Evolutionary conservation across 2,888 invertebrate genomes (phyloP).

Genomic region (Mythimna ferrago): DNA sequence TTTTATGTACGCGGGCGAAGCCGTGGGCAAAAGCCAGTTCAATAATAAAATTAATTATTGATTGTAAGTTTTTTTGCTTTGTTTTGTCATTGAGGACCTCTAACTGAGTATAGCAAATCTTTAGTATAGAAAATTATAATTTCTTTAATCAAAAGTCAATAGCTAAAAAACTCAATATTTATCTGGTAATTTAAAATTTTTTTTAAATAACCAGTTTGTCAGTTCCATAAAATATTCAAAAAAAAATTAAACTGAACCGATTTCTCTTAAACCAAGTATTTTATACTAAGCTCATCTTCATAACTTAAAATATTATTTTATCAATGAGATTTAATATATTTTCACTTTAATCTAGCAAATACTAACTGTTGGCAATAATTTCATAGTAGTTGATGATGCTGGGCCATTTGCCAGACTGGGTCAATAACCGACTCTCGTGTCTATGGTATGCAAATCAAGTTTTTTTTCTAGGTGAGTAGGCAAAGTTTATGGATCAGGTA

Average conservation of each 20-base stretch:
- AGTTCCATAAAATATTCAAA: slow-evolving; percentile 16
- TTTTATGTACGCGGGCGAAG: too few species aligned
- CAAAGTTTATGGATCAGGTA: slow-evolving; percentile 27
- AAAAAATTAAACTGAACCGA: slow-evolving; percentile 10
- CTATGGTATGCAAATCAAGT: slow-evolving; percentile 58
- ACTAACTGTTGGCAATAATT: slow-evolving; percentile 57
- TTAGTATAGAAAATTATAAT: neutral
- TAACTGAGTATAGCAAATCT: too few species aligned
- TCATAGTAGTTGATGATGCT: slow-evolving; percentile 51
- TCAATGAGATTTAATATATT: slow-evolving; percentile 13
- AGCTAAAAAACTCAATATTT: slow-evolving; percentile 22
- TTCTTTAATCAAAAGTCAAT: neutral
- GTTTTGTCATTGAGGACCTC: too few species aligned
- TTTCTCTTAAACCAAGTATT: slow-evolving; percentile 32
- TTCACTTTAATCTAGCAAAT: slow-evolving; percentile 21
- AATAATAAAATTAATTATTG: too few species aligned
- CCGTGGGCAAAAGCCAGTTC: too few species aligned
- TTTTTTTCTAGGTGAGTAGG: slow-evolving; percentile 67
- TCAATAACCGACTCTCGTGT: slow-evolving; percentile 77
- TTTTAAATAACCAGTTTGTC: slow-evolving; percentile 27
- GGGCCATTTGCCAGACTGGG: slow-evolving; percentile 83
- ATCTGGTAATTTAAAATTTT: too few species aligned
- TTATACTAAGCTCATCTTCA: slow-evolving; percentile 10
- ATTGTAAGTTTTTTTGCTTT: too few species aligned
- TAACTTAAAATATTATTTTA: slow-evolving; percentile 12